These are phyloP conservation scores for Hyperoodon ampullatus DNA, from an alignment of 2,113 vertebrate genomes.

Conservation along the genomic window DNA sequence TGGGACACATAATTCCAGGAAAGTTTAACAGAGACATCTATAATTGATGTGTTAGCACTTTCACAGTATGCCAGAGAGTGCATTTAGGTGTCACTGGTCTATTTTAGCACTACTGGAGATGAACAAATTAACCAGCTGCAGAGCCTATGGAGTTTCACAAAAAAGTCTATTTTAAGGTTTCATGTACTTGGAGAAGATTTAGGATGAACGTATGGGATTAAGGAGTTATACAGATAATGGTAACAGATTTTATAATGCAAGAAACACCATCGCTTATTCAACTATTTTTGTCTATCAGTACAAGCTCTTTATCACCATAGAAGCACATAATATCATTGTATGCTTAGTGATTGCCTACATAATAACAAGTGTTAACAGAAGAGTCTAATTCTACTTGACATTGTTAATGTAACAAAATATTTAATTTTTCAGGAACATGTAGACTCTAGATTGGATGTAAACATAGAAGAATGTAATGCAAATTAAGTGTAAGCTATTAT, in stretches of 20 bases:
- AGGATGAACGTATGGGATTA: conserved; percentile 50
- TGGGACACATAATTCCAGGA: conserved; percentile 52
- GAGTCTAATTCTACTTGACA: conserved; percentile 24
- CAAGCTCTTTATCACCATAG: conserved; percentile 56
- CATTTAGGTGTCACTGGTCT: conserved; percentile 63
- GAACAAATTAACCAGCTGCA: conserved; percentile 69
- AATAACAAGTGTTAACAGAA: conserved; percentile 35
- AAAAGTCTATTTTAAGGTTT: conserved; percentile 61
- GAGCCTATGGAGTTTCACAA: conserved; percentile 39
- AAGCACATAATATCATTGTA: conserved; percentile 56
- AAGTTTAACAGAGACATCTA: conserved; percentile 51
- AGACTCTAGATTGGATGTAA: background rate
- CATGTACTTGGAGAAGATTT: conserved; percentile 37
- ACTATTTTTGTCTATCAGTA: conserved; percentile 29
- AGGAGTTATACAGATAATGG: conserved; percentile 51
- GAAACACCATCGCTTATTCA: conserved; percentile 22
- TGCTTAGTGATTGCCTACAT: conserved; percentile 8
- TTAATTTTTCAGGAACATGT: background rate
- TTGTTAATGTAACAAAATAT: background rate
- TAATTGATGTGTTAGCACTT: conserved; percentile 58
- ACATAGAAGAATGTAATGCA: background rate
- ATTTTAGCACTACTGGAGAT: conserved; percentile 37
- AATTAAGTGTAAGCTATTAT: background rate
- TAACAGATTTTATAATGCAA: conserved; percentile 61
- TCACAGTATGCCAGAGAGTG: conserved; percentile 26